Conservation (phyloP, 1,140 invertebrate species). For the Zaprionus ghesquierei region DNA sequence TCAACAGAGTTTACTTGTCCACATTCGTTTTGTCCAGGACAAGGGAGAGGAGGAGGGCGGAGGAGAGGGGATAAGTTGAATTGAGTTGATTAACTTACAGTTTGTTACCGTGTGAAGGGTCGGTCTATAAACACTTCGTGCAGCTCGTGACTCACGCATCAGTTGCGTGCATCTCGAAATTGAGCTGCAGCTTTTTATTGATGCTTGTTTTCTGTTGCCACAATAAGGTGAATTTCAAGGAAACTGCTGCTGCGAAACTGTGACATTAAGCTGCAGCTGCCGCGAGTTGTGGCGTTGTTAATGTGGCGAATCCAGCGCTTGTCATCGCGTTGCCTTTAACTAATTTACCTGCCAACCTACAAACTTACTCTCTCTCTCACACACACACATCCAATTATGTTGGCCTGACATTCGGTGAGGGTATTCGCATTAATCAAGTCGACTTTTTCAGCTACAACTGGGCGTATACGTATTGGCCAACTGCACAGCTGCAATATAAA, state of each 20-base stretch:
- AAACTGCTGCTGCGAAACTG: conserved; percentile 44
- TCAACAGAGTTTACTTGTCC: conserved; percentile 67
- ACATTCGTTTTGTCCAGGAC: conserved; percentile 46
- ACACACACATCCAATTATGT: conserved; percentile 58
- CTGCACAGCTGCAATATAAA: conserved; percentile 57
- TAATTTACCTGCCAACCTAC: conserved; percentile 10
- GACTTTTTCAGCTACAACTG: conserved; percentile 58
- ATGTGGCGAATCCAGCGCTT: conserved; percentile 55
- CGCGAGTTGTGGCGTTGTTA: conserved; percentile 56
- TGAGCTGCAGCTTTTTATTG: conserved; percentile 27
- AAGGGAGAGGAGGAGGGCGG: conserved; percentile 18
- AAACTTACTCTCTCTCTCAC: not conserved
- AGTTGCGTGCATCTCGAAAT: conserved; percentile 28
- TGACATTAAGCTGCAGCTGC: conserved; percentile 62
- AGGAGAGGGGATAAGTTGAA: not conserved
- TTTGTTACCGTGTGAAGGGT: not conserved
- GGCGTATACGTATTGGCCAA: conserved; percentile 72
- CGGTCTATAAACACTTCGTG: conserved; percentile 20
- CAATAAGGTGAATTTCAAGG: conserved; percentile 42
- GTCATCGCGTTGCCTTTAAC: conserved; percentile 36
- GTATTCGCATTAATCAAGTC: conserved; percentile 75
- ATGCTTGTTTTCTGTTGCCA: conserved; percentile 34
- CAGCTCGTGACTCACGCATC: conserved; percentile 32
- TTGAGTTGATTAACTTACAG: conserved; percentile 7
- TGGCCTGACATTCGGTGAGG: conserved; percentile 72